Conservation (phyloP, 1,140 invertebrate species). For the Diorhabda sublineata region DNA sequence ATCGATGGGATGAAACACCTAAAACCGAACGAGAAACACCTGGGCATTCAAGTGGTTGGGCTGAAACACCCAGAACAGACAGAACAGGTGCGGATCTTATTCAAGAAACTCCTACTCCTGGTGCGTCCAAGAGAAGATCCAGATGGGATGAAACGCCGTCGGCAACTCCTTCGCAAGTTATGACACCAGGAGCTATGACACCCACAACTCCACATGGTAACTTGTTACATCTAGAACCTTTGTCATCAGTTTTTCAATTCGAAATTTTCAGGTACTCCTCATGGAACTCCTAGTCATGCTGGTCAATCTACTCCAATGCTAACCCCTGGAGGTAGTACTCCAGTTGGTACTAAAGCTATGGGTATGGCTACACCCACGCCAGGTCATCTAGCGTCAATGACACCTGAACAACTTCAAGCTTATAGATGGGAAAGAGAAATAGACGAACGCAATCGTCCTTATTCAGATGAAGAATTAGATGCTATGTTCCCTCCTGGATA, state of each 20-base stretch:
- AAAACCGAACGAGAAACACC: slow-evolving; percentile 96
- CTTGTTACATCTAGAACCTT: not conserved
- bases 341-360: slow-evolving; percentile 95
- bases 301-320: slow-evolving; percentile 61
- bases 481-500: slow-evolving; percentile 96
- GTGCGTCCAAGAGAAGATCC: slow-evolving; percentile 71
- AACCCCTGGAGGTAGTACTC: slow-evolving; percentile 79
- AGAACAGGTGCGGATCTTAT: slow-evolving; percentile 76
- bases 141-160: slow-evolving; percentile 98
- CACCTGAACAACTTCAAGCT: slow-evolving; percentile 96
- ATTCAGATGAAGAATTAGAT: slow-evolving; percentile 96
- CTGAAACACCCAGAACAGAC: slow-evolving; percentile 95
- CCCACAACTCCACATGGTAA: slow-evolving; percentile 60
- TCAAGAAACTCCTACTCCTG: slow-evolving; percentile 88
- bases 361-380: slow-evolving; percentile 96
- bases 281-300: slow-evolving; percentile 60
- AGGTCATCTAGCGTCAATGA: slow-evolving; percentile 94
- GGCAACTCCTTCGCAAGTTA: slow-evolving; percentile 59
- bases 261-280: slow-evolving; percentile 50
- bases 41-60: slow-evolving; percentile 91
- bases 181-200: slow-evolving; percentile 69
- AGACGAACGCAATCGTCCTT: slow-evolving; percentile 92
- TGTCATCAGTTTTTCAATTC: too few relatives aligned
- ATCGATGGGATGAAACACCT: slow-evolving; percentile 99
- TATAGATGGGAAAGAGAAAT: slow-evolving; percentile 99